These are phyloP conservation scores for Balanococcus diminutus DNA, from an alignment of 2,888 invertebrate species.

Conservation along the genomic window DNA sequence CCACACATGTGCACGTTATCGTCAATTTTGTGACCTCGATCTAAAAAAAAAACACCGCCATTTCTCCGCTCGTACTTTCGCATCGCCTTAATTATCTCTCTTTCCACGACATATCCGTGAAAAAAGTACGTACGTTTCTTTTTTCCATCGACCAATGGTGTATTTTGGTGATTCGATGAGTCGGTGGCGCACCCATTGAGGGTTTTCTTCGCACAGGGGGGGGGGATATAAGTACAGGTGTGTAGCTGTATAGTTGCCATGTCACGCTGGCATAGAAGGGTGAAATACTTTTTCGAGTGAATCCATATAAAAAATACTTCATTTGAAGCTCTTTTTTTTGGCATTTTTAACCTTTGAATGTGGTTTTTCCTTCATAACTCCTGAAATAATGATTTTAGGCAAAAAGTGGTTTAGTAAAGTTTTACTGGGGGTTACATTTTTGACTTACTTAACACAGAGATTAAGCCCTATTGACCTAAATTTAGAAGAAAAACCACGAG, in stretches of 20 bases:
- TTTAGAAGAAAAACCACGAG: no score
- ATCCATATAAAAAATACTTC: neutral
- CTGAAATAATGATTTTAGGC: neutral
- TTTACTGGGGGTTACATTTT: neutral
- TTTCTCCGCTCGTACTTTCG: neutral
- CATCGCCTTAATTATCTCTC: neutral
- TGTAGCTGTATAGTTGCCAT: no score
- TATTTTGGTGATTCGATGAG: neutral
- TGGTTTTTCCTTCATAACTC: neutral
- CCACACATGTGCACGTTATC: slow-evolving; percentile 3
- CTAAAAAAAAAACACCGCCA: neutral
- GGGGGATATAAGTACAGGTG: neutral
- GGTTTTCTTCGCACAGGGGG: neutral
- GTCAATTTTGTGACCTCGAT: slow-evolving; percentile 20
- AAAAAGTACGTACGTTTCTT: neutral
- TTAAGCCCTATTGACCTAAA: no score
- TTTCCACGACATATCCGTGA: neutral
- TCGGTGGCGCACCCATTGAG: neutral
- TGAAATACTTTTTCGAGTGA: neutral
- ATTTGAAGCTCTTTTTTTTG: neutral
- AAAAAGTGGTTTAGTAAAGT: neutral
- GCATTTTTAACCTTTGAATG: neutral
- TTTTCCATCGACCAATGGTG: neutral
- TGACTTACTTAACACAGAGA: no score
- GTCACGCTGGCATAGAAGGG: no score